Evolutionary conservation across 2,888 invertebrate genomes (phyloP), one percentile per base, ranked within the genome.

Genomic region (Uloborus plumipes): DNA sequence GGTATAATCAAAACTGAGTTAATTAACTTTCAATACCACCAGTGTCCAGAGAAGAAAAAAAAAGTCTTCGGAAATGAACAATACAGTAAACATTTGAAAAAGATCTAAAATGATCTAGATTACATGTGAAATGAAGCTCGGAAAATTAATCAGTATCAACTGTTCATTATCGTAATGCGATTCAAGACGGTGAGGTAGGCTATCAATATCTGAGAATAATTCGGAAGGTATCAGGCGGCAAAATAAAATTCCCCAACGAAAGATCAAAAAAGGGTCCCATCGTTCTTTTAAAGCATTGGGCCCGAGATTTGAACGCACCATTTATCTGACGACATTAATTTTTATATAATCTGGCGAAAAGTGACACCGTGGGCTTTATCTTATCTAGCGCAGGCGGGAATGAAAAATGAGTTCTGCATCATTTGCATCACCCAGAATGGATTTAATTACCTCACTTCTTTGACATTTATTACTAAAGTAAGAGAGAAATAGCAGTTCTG

Each of bases 391-490:
- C 65, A 55, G 66, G 72, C 55, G 66, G 51, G 72, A 71, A 58
- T 61, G 65, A 65, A 71, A 71, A 82, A 76, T 82, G 82, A 82
- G 75, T 72, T 66, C 66, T 73, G 66, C 79, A 66, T 79, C 79
- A 79, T 79, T 79, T 82, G 71, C 82, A 82, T 82, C 82, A 66
- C 59, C 65, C 76, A 51, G 82, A 70, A 76, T 76, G 76, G 66
- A 82, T 82, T 82, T 82, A 82, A 82, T 82, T 82, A 82, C 82
- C 76, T 59, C 76, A 76, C 82, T 76, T 64, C 82, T 82, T 82
- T 82, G 82, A 82, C 82, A 76, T 82, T 82, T 82, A 82, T 82
- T 82, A 76, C 82, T 58, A 67, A 82, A 76, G 82, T 82, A 82
- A 82, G 82, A 71, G 76, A 82, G 70, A 70, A 70, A 70, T 70